Conservation (phyloP, 1,140 invertebrate species). For the Magallana gigas region DNA sequence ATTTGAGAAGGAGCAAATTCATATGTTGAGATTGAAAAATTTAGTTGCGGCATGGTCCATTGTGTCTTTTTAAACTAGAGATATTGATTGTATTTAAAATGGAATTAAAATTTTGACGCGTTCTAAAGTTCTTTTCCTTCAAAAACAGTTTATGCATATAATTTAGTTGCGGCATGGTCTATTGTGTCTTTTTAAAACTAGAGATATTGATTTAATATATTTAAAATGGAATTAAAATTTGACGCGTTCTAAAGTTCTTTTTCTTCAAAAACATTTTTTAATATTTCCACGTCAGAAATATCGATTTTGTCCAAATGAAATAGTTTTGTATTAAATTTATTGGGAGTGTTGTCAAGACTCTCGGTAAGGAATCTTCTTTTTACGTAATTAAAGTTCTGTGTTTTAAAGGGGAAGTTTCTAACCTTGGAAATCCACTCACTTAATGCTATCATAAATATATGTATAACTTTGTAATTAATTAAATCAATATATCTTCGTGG, state of each 20-base stretch:
- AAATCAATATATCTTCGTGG: no score
- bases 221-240: not conserved
- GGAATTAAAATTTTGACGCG: not conserved
- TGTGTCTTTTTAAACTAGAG: not conserved
- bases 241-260: not conserved
- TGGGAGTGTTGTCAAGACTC: not conserved
- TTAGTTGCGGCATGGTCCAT: not conserved
- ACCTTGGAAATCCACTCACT: not conserved
- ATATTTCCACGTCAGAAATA: not conserved
- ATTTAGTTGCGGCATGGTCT: no score
- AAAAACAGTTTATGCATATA: not conserved
- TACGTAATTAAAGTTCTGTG: not conserved
- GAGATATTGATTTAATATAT: no score
- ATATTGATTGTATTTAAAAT: no score
- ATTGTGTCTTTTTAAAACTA: slow-evolving; percentile 1
- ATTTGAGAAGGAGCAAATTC: no score
- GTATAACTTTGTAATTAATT: no score
- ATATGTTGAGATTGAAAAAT: no score
- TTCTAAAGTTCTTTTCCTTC: not conserved
- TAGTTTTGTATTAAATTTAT: not conserved
- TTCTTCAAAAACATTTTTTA: not conserved
- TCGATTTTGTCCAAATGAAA: not conserved
- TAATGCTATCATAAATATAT: no score
- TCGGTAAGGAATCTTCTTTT: not conserved
- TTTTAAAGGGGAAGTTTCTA: not conserved